Base-by-base conservation (phyloP, 2,888 invertebrate species). In the Pycnomerus fuliginosus region DNA sequence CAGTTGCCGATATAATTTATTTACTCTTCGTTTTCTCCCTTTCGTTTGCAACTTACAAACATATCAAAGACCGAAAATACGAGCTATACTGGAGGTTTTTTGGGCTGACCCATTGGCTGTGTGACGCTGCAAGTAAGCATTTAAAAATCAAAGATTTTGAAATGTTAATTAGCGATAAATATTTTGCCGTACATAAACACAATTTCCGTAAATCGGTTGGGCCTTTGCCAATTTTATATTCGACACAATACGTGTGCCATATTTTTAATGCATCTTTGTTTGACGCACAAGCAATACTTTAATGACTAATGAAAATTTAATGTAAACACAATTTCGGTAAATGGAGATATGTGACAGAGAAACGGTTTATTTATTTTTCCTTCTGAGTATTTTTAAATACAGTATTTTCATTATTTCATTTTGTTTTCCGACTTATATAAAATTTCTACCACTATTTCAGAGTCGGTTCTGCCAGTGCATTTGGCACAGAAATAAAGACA, bases 1-100 rank as follows among this genome's bases (percentile, higher is more conserved):
- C 87, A 28, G 74, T 83, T 44, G 83, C 84, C 41, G 87, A 88
- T 62, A 76, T 85, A 44, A 73, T 85, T 43, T 85, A 85, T 70
- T 73, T 87, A 42, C 69, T 84, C 31, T 81, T 83, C 63, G 78
- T 78, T 25, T 76, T 86, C 56, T 69, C 82, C 23, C 71, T 87
- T 39, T 81, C 82, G 1, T 71, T 84, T 40, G 71, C 77, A 54
- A 80, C 84, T 64, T 80, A 82, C 56, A 74, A 77, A 13, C 74
- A 76, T 53, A 73, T 80, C 31, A 73, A 77, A 53, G 74, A 76
- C 48, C 68, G 74, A 45, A 71, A 67, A 42, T 76, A 74, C 50
- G 74, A 73, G 41, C 61, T 78, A 29, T 82, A 80, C 65, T 84
- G 82, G 80, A 71, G 76, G 42, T 76, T 79, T 53, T 77, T 75